A percentile compares a stretch with the other conserved stretches of the same genome.
Conservation (phyloP, 2,797 vertebrate species). For the Pteropus rufus region DNA sequence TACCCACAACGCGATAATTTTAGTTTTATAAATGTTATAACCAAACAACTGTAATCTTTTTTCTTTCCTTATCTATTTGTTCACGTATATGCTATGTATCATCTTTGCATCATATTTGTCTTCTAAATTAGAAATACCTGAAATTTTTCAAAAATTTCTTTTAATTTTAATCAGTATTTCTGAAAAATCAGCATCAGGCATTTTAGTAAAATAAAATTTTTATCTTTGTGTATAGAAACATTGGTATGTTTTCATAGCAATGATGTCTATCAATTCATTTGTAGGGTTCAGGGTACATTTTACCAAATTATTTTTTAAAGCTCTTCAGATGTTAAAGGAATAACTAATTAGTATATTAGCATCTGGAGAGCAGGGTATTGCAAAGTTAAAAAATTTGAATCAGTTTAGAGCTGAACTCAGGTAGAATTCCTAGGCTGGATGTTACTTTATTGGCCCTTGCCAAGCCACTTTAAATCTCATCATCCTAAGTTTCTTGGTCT, state of each 20-base stretch:
- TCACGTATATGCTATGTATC: constrained; percentile 56
- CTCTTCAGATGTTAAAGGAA: background rate
- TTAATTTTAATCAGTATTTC: constrained; percentile 34
- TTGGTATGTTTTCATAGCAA: background rate
- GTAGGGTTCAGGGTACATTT: background rate
- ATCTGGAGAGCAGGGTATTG: background rate
- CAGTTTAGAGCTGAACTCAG: background rate
- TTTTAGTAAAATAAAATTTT: background rate
- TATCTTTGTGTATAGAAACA: constrained; percentile 13
- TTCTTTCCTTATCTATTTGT: constrained; percentile 71
- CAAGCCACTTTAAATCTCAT: background rate
- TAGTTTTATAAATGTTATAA: constrained; percentile 77
- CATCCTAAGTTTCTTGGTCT: background rate
- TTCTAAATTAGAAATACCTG: constrained; percentile 19
- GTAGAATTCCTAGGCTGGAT: constrained; percentile 5
- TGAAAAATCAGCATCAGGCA: constrained; percentile 43
- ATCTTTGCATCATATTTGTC: constrained; percentile 29
- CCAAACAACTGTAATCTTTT: constrained; percentile 72
- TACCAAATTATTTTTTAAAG: background rate
- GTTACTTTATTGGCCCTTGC: background rate
- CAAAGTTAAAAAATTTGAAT: constrained; percentile 26
- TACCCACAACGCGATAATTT: constrained; percentile 77
- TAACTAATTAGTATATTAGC: background rate
- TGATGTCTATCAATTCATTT: background rate
- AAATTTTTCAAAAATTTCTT: background rate